A percentile compares a stretch with the other conserved stretches of the same genome.
phyloP scores from a whole-genome alignment of 2,888 invertebrate genomes.

The Ichneumon xanthorius region DNA sequence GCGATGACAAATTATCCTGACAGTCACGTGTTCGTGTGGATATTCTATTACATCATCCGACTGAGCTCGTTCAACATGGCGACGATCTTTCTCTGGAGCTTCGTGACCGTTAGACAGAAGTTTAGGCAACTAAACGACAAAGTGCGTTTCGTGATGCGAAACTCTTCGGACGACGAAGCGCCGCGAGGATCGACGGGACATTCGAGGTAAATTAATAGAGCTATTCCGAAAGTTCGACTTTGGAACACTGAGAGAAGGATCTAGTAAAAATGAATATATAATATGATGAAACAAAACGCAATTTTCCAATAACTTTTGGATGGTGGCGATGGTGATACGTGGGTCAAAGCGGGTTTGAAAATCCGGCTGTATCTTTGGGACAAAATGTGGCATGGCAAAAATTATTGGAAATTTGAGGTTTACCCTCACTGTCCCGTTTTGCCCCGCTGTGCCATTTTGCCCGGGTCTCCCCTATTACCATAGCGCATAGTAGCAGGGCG shows the following conservation, averaged over 20 bases:
- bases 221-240: not conserved
- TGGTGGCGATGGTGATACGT: too few relatives aligned
- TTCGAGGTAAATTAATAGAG: not conserved
- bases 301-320: too few relatives aligned
- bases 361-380: too few relatives aligned
- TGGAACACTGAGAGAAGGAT: not conserved
- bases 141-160: slow-evolving; percentile 14
- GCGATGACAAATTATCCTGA: not conserved
- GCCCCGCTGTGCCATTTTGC: too few relatives aligned
- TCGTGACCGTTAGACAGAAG: slow-evolving; percentile 6
- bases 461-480: too few relatives aligned
- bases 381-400: too few relatives aligned
- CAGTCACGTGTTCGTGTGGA: not conserved
- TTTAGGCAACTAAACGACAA: slow-evolving; percentile 30
- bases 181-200: not conserved
- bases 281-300: too few relatives aligned
- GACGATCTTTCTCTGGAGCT: slow-evolving; percentile 17
- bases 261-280: too few relatives aligned
- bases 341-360: too few relatives aligned
- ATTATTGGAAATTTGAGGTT: too few relatives aligned
- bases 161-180: not conserved
- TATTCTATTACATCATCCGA: not conserved
- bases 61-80: slow-evolving; percentile 1
- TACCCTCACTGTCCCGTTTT: too few relatives aligned
- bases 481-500: too few relatives aligned